phyloP scores from a whole-genome alignment of 2,797 vertebrate genomes.

The Phyllotis vaccarum region DNA sequence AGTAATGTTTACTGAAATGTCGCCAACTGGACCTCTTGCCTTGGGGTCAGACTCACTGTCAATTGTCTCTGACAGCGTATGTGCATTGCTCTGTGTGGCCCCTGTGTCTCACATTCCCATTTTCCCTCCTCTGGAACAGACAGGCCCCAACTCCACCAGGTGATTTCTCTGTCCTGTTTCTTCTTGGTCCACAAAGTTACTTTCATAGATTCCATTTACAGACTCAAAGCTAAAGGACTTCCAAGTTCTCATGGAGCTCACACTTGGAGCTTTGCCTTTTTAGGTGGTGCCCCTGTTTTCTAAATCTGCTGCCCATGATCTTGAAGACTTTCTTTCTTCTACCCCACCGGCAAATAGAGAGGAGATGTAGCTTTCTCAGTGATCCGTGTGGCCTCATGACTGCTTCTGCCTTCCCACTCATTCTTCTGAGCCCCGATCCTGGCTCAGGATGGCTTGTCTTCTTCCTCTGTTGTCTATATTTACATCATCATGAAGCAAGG shows the following conservation, averaged over 20 bases:
- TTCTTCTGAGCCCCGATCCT: accelerated
- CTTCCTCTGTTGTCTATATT: neutral
- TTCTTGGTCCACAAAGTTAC: neutral
- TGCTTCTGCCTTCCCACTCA: accelerated
- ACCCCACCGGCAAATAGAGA: accelerated
- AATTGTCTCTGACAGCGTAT: no score
- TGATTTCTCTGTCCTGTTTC: neutral
- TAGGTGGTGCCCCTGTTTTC: neutral
- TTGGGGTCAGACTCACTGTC: neutral
- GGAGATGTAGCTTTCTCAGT: accelerated
- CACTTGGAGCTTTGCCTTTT: neutral
- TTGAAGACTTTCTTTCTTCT: accelerated
- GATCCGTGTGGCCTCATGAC: accelerated
- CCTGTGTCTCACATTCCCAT: neutral
- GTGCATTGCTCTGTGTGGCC: neutral
- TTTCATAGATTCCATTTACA: neutral
- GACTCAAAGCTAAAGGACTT: neutral
- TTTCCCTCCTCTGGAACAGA: neutral
- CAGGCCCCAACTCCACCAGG: neutral
- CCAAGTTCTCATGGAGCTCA: neutral
- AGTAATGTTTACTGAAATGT: neutral
- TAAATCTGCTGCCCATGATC: neutral
- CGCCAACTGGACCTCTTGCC: neutral
- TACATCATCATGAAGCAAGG: neutral
- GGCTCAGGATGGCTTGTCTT: neutral